phyloP scores from a whole-genome alignment of 2,113 vertebrate species.

The Ciconia stormi region DNA sequence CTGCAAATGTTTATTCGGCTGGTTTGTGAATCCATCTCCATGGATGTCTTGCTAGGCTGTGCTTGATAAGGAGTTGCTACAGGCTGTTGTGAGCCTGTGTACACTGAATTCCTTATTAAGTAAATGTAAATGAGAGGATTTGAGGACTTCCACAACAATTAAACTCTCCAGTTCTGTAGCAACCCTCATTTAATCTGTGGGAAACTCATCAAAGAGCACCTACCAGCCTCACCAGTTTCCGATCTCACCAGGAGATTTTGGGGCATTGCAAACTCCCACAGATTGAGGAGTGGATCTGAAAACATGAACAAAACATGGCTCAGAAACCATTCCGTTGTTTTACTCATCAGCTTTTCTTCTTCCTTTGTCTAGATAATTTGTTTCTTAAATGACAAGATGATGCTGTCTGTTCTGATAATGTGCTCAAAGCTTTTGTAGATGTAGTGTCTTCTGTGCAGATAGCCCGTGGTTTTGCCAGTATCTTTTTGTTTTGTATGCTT shows the following conservation, averaged over 20 bases:
- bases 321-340: background rate
- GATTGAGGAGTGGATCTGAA: background rate
- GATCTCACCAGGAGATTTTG: background rate
- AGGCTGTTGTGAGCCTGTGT: slow-evolving; percentile 21
- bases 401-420: background rate
- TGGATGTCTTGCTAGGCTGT: background rate
- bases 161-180: slow-evolving; percentile 4
- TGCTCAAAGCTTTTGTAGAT: background rate
- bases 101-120: slow-evolving; percentile 19
- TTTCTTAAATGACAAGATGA: background rate
- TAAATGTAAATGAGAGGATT: slow-evolving; percentile 45
- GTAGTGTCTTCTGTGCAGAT: background rate
- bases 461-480: background rate
- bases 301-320: background rate
- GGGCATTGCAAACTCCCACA: background rate
- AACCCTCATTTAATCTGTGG: background rate
- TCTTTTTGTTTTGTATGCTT: background rate
- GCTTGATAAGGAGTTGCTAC: background rate
- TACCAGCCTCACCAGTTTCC: background rate
- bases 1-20: background rate
- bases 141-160: slow-evolving; percentile 33
- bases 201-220: slow-evolving; percentile 33
- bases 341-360: background rate
- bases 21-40: slow-evolving; percentile 4
- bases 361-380: background rate